phyloP scores from a whole-genome alignment of 1,140 invertebrate species.

The Copidosoma floridanum region DNA sequence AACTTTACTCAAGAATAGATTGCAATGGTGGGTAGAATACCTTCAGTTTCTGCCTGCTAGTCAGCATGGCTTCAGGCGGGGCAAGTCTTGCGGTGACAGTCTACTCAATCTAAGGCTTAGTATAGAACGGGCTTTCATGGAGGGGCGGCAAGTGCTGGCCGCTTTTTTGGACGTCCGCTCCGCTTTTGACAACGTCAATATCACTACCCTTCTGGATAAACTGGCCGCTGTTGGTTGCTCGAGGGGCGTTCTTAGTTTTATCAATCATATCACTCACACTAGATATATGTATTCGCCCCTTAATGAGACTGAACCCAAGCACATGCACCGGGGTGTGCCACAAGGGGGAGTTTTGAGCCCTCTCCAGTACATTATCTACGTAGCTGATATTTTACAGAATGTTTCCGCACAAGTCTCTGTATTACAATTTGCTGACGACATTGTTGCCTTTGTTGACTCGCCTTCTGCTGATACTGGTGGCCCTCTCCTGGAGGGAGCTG shows the following conservation, averaged over 20 bases:
- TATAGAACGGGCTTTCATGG: background rate
- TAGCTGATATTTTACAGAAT: background rate
- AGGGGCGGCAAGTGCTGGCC: background rate
- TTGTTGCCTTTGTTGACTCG: background rate
- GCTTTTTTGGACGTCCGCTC: background rate
- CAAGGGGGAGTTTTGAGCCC: background rate
- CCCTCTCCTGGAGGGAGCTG: background rate
- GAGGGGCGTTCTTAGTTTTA: background rate
- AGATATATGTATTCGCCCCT: background rate
- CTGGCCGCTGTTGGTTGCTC: background rate
- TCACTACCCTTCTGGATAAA: background rate
- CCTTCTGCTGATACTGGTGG: background rate
- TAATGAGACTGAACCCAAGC: background rate
- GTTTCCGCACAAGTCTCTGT: background rate
- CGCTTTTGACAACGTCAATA: constrained; percentile 8
- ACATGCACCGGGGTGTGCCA: background rate
- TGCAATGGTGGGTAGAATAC: background rate
- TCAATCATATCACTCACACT: background rate
- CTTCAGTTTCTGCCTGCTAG: background rate
- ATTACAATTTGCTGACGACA: background rate
- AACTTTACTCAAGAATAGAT: background rate
- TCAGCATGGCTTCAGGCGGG: background rate
- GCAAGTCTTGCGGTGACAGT: background rate
- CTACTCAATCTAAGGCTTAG: background rate
- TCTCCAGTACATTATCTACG: background rate